Evolutionary conservation across 2,888 invertebrate species (phyloP), one percentile per base, ranked within the genome.

Genomic region (Cyrtodaria siliqua): DNA sequence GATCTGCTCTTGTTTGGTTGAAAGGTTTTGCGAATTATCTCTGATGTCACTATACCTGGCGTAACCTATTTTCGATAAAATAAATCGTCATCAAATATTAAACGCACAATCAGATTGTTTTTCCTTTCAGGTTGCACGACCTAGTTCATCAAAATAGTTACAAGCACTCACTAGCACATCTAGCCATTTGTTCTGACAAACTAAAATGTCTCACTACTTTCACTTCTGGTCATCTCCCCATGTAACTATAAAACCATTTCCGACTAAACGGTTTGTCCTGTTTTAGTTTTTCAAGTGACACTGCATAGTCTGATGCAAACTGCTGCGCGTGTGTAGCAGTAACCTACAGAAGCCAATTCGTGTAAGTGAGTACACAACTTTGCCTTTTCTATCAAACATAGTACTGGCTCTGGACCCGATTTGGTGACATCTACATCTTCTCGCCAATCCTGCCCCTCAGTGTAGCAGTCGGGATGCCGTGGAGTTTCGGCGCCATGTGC

Each of bases 341-440:
- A 60, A 14, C 59, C 59, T 8, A 56, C 24, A 40, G 59, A 44
- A 26, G 42, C 59, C 59, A 68, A 40, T 3, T 38, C 42, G 2
- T 59, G 3, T 0, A 68, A 0, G 33, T 62, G 52, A 3, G 20
- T n/a, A 9, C 18, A n/a, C 20, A 62, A 23, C 18, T 40, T 16
- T 20, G 62, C 50, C 38, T 62, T 50, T 14, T 62, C 29, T 8
- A 29, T 33, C 24, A 49, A 33, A 0, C 27, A 27, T 24, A 52
- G 50, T 4, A 59, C 1, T 26, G 57, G 50, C 8, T 2, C 47
- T 4, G 47, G 47, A 23, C 56, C 49, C 14, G 56, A 55, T 26
- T 47, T 55, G 4, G 33, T 33, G 6, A 33, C 33, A 33, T 33
- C 12, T 40, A 18, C 33, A 57, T 24, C n/a, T 40, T 57, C 3